Base-by-base conservation (phyloP, 2,888 invertebrate genomes). In the Tetropium fuscum region DNA sequence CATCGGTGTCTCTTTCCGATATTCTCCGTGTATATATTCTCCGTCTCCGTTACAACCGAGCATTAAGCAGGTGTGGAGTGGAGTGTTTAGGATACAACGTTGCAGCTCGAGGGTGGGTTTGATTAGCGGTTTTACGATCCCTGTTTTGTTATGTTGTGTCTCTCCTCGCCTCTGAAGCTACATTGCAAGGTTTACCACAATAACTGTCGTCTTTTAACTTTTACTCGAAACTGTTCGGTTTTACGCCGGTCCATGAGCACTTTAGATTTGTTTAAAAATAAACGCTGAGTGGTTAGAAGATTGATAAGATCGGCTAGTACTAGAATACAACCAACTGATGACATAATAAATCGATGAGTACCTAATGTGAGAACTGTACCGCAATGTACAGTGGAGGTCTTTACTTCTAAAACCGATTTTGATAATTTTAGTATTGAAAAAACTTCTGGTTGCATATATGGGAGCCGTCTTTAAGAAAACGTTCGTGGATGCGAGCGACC, bases 51-150 rank as follows among this genome's bases (percentile, higher is more conserved):
- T 59, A 47, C 19, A 54, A 66, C 34, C 53, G 54, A 56, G 68
- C 74, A 74, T 75, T 75, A 74, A 77, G 76, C 76, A 77, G 76
- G 77, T 76, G 76, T 73, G 72, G 75, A 76, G 71, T 74, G 74
- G 74, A 72, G 74, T 76, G 74, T 76, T 76, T 75, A 73, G 74
- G 73, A 74, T 72, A 73, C 73, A 75, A 72, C 72, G 73, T 74
- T 74, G 73, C 54, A 56, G 75, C 77, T 75, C 74, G 74, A 76
- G 77, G 77, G 77, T 75, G 73, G 73, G 73, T 77, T 77, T 77
- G 77, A 77, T 77, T 77, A 76, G 75, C 74, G 75, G 75, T 76
- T 76, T 75, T 74, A 74, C 73, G 74, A 74, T 71, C 70, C 70
- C 68, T 60, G 68, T 71, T 73, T 68, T 71, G 69, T 71, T 70